Percentiles rank a stretch among this genome's conserved stretches.
Evolutionary conservation across 2,113 vertebrate species (phyloP).

Genomic region (Microtus richardsoni): DNA sequence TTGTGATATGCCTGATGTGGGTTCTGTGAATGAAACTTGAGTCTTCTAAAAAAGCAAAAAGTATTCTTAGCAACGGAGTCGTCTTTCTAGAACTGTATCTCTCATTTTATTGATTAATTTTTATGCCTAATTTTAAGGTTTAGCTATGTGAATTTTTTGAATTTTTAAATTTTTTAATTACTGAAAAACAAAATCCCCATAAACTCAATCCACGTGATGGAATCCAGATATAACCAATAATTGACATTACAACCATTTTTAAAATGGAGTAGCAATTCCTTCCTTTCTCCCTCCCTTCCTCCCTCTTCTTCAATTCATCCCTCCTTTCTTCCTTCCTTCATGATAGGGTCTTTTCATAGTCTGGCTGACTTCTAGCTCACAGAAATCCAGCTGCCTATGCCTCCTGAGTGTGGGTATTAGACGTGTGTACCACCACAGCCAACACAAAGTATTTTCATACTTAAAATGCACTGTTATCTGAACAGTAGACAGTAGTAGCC

Average conservation of each 20-base stretch:
- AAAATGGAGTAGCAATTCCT: neutral
- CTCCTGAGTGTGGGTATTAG: neutral
- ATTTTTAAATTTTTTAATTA: slow-evolving; percentile 35
- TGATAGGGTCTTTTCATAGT: neutral
- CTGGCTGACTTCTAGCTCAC: neutral
- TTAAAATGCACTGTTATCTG: slow-evolving; percentile 24
- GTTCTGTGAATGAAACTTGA: neutral
- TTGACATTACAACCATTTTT: slow-evolving; percentile 40
- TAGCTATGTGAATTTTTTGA: slow-evolving; percentile 9
- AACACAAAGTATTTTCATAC: neutral
- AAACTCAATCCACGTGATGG: neutral
- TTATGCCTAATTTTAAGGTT: slow-evolving; percentile 48
- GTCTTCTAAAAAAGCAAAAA: neutral
- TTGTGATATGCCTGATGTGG: neutral
- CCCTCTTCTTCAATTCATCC: no score
- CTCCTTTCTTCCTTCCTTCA: neutral
- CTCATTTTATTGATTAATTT: slow-evolving; percentile 41
- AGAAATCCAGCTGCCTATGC: neutral
- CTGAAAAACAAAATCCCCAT: neutral
- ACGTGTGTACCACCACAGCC: neutral
- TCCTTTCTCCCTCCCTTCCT: neutral
- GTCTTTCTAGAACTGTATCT: neutral
- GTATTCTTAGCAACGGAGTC: neutral
- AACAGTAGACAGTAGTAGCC: neutral
- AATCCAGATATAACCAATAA: slow-evolving; percentile 37